Percentiles rank a stretch among this genome's conserved stretches.
Evolutionary conservation across 1,140 invertebrate species (phyloP).

Genomic region (Drosophila chauvacae): DNA sequence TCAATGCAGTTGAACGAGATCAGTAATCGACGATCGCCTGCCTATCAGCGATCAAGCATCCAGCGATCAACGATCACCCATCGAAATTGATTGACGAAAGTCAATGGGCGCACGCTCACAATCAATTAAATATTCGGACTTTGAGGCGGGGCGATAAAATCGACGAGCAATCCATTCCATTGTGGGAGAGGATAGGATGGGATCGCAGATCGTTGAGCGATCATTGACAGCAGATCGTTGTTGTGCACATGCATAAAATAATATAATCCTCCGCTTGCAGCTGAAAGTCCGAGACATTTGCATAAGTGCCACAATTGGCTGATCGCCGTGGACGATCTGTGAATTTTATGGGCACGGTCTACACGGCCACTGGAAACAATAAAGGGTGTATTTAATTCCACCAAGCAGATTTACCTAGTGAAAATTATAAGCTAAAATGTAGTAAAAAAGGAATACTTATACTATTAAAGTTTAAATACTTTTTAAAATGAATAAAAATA

Average conservation of each 20-base stretch:
- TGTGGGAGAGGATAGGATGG: constrained; percentile 33
- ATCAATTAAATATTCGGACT: constrained; percentile 74
- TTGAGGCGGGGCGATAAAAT: constrained; percentile 51
- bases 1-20: constrained; percentile 64
- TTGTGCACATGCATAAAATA: constrained; percentile 23
- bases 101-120: constrained; percentile 72
- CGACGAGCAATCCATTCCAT: constrained; percentile 15
- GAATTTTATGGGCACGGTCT: constrained; percentile 32
- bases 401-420: background rate
- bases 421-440: background rate
- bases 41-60: constrained; percentile 21
- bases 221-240: constrained; percentile 53
- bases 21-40: constrained; percentile 59
- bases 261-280: constrained; percentile 27
- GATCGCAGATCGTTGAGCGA: constrained; percentile 48
- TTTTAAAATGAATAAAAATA: background rate
- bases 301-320: constrained; percentile 49
- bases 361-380: background rate
- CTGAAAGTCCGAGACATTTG: constrained; percentile 51
- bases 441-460: background rate
- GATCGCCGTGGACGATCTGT: constrained; percentile 37
- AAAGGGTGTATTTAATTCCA: background rate
- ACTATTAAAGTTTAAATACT: background rate
- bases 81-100: constrained; percentile 73
- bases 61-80: constrained; percentile 37